Conservation (phyloP, 2,113 vertebrate genomes). For the Thamnaconus septentrionalis region DNA sequence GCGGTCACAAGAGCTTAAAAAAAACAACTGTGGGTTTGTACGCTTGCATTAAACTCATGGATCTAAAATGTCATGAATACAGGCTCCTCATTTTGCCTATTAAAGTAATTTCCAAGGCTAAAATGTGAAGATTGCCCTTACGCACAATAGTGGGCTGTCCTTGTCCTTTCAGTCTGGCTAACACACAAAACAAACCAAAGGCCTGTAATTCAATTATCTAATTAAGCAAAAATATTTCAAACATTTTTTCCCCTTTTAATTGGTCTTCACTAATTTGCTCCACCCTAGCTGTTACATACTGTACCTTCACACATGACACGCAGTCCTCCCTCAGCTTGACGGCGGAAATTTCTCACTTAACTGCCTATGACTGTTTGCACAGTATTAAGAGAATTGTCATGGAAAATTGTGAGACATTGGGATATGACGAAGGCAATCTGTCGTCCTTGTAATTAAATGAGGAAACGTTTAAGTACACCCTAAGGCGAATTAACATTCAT, state of each 20-base stretch:
- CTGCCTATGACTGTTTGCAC: conserved; percentile 1
- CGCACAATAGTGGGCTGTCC: too few relatives aligned
- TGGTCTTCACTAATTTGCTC: conserved; percentile 34
- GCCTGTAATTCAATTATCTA: too few relatives aligned
- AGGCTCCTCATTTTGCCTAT: neutral
- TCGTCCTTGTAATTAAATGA: neutral
- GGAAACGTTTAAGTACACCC: too few relatives aligned
- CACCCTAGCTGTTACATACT: conserved; percentile 44
- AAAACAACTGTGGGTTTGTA: too few relatives aligned
- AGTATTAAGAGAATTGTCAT: conserved; percentile 15
- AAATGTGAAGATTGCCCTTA: neutral
- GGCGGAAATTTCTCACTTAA: conserved; percentile 21
- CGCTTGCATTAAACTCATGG: too few relatives aligned
- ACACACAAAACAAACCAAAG: neutral
- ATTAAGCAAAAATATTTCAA: neutral
- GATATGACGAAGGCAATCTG: neutral
- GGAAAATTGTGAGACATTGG: neutral
- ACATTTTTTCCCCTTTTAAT: conserved; percentile 18
- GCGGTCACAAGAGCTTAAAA: too few relatives aligned
- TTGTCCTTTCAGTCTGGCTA: too few relatives aligned
- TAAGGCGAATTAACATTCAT: too few relatives aligned
- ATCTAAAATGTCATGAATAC: too few relatives aligned
- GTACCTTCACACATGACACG: conserved; percentile 20
- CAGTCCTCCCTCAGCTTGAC: conserved; percentile 2
- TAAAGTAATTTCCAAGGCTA: conserved; percentile 4